A percentile compares a stretch with the other conserved stretches of the same genome.
Evolutionary conservation across 2,113 vertebrate genomes (phyloP).

Genomic region (Oncorhynchus tshawytscha): DNA sequence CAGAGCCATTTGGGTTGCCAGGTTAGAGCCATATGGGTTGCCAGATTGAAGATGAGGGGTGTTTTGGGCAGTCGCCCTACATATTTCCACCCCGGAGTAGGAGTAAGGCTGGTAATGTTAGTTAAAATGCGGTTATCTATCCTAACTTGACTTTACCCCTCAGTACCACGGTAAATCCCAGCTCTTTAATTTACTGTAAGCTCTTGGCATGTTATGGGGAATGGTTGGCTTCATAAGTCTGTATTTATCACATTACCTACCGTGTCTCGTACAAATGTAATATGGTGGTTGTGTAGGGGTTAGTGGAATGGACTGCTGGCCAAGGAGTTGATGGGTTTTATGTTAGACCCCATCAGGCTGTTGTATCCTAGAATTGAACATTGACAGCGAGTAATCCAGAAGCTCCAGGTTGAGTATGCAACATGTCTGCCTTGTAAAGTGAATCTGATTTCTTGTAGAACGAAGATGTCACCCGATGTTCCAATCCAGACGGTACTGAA

Average conservation of each 20-base stretch:
- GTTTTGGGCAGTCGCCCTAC: conserved; percentile 40
- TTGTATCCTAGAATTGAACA: background rate
- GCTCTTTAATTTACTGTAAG: conserved; percentile 35
- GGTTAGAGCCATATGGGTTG: background rate
- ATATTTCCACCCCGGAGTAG: conserved; percentile 51
- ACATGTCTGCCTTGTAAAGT: no score
- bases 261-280: conserved; percentile 18
- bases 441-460: no score
- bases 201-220: conserved; percentile 30
- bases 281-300: conserved; percentile 37
- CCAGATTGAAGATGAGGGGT: conserved; percentile 1
- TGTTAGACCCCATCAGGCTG: background rate
- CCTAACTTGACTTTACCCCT: conserved; percentile 11
- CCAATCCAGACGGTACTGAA: no score
- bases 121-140: conserved; percentile 32
- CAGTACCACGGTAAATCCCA: conserved; percentile 25
- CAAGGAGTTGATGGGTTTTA: conserved; percentile 16
- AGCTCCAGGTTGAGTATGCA: no score
- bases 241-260: conserved; percentile 21
- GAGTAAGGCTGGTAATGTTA: background rate
- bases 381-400: no score
- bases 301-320: background rate
- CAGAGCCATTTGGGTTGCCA: background rate
- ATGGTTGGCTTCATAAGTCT: conserved; percentile 44
- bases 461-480: no score